These are phyloP conservation scores for Parapristionchus giblindavisi DNA, from an alignment of 2,888 invertebrate genomes.

Conservation along the genomic window DNA sequence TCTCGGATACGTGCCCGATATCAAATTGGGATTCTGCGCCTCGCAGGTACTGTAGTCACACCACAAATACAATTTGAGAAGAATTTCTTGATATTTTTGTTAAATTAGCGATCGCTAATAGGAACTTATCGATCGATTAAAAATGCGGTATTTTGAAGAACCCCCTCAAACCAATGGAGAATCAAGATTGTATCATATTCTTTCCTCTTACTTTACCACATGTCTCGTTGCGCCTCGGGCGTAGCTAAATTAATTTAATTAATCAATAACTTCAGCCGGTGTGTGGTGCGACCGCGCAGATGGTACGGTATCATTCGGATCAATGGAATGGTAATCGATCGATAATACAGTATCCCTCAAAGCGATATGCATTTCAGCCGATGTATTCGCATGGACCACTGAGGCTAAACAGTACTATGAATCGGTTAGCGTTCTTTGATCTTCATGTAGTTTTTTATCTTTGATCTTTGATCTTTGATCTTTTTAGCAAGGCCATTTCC, in stretches of 20 bases:
- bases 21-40: background rate
- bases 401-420: background rate
- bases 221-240: too few species aligned
- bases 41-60: too few species aligned
- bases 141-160: too few species aligned
- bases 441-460: background rate
- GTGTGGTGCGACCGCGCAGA: background rate
- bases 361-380: background rate
- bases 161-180: too few species aligned
- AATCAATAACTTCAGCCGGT: conserved; percentile 7
- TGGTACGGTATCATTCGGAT: background rate
- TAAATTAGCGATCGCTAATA: too few species aligned
- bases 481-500: background rate
- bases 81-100: too few species aligned
- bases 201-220: background rate
- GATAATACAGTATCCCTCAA: background rate
- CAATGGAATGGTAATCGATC: background rate
- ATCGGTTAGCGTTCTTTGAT: background rate
- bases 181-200: background rate
- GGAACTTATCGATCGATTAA: too few species aligned
- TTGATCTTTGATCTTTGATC: too few species aligned
- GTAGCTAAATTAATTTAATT: too few species aligned
- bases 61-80: too few species aligned
- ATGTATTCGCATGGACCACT: background rate
- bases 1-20: background rate